Evolutionary conservation across 2,113 vertebrate species (phyloP).

Genomic region (Alouatta palliata): DNA sequence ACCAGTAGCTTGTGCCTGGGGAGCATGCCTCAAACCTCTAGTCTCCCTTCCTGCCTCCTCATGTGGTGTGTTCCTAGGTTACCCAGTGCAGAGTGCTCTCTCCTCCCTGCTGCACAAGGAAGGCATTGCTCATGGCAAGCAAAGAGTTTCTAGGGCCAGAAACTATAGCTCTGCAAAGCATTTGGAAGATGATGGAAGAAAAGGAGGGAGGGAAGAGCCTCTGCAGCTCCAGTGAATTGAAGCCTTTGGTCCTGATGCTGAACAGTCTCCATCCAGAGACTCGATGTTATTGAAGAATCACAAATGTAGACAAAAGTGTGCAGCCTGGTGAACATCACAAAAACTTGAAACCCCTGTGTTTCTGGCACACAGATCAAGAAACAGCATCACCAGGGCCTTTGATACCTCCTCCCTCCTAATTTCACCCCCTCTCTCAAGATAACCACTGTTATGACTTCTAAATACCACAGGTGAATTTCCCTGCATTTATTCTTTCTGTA

Average conservation of each 20-base stretch:
- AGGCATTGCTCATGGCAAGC: neutral
- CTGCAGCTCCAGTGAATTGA: neutral
- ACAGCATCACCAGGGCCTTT: neutral
- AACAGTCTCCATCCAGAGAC: neutral
- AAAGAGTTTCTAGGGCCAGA: neutral
- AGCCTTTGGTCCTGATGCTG: neutral
- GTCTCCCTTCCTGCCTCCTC: conserved; percentile 25
- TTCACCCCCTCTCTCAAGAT: neutral
- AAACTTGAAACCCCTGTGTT: neutral
- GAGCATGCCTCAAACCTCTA: conserved; percentile 65
- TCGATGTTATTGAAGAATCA: neutral
- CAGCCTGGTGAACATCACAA: neutral
- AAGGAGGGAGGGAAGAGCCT: neutral
- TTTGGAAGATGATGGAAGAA: neutral
- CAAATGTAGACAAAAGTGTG: neutral
- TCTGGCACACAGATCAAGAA: neutral
- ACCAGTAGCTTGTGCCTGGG: conserved; percentile 3
- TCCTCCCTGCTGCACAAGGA: neutral
- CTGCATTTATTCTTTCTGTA: neutral
- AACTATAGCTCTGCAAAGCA: neutral
- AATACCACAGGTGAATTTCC: neutral
- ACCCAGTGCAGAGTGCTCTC: neutral
- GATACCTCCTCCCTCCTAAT: neutral
- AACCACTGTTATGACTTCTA: neutral
- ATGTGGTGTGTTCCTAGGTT: conserved; percentile 64